Evolutionary conservation across 2,888 invertebrate species (phyloP).

Genomic region (Crioceris asparagi): DNA sequence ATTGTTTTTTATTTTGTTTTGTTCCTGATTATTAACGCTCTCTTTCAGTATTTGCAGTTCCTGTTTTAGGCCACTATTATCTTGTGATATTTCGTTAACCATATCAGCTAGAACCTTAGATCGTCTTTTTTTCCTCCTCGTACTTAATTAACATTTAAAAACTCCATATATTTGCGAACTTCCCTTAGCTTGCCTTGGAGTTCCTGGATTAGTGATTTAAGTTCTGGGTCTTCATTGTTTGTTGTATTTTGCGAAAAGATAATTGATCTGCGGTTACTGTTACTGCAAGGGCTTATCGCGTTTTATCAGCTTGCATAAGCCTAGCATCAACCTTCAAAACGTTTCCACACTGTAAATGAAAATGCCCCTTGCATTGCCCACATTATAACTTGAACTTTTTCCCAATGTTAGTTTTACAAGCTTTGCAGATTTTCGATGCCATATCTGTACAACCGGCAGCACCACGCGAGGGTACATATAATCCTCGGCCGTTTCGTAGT

Average conservation of each 20-base stretch:
- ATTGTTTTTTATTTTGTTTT: too few species aligned
- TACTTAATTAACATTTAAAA: background rate
- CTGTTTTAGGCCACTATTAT: too few species aligned
- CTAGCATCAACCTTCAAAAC: background rate
- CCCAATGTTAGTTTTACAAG: background rate
- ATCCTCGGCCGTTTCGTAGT: too few species aligned
- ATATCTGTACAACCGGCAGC: too few species aligned
- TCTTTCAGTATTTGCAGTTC: too few species aligned
- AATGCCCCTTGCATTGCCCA: background rate
- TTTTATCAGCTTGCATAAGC: background rate
- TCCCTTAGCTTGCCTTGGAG: background rate
- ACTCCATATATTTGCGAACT: background rate
- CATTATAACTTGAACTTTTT: background rate
- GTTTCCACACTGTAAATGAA: background rate
- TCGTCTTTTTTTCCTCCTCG: too few species aligned
- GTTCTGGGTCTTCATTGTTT: background rate
- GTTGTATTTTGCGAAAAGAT: background rate
- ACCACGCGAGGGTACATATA: too few species aligned
- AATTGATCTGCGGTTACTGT: too few species aligned
- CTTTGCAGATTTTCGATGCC: background rate
- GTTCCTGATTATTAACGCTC: too few species aligned
- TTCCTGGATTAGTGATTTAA: background rate
- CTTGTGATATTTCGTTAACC: too few species aligned
- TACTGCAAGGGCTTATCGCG: too few species aligned
- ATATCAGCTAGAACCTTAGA: too few species aligned